phyloP scores from a whole-genome alignment of 2,888 invertebrate genomes.

The Agriopis marginaria region DNA sequence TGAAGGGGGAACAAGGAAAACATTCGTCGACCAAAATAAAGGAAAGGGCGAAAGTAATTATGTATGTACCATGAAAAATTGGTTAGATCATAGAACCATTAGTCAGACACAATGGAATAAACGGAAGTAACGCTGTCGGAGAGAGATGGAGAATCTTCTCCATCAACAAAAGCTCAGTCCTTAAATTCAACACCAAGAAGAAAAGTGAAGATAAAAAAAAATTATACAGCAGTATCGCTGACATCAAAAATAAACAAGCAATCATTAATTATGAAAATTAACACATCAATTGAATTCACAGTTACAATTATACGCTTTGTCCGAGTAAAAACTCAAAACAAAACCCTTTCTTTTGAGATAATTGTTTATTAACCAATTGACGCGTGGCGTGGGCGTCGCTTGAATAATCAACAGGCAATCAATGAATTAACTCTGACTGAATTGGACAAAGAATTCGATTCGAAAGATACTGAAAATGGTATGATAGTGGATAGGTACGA shows the following conservation, averaged over 20 bases:
- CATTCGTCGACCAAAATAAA: too few relatives aligned
- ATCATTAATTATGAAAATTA: neutral
- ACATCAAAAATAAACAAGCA: conserved; percentile 9
- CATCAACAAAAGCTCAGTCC: too few relatives aligned
- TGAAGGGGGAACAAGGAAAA: too few relatives aligned
- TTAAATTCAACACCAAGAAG: too few relatives aligned
- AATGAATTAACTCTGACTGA: conserved; percentile 21
- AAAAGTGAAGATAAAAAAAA: neutral
- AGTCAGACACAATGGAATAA: too few relatives aligned
- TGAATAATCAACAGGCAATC: conserved; percentile 21
- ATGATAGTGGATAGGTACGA: neutral
- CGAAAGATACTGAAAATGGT: neutral
- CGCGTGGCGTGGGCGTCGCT: conserved; percentile 22
- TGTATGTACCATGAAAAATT: too few relatives aligned
- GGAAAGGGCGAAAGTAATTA: too few relatives aligned
- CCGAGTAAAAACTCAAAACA: conserved; percentile 9
- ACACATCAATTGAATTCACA: conserved; percentile 7
- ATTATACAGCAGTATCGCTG: neutral
- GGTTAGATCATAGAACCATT: too few relatives aligned
- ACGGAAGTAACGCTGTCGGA: too few relatives aligned
- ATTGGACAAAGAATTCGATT: conserved; percentile 17
- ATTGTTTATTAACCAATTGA: conserved; percentile 29
- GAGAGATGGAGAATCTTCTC: too few relatives aligned
- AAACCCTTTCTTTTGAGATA: conserved; percentile 27
- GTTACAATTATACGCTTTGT: conserved; percentile 19